These are phyloP conservation scores for Megaleporinus macrocephalus DNA, from an alignment of 2,113 vertebrate genomes.

Conservation along the genomic window DNA sequence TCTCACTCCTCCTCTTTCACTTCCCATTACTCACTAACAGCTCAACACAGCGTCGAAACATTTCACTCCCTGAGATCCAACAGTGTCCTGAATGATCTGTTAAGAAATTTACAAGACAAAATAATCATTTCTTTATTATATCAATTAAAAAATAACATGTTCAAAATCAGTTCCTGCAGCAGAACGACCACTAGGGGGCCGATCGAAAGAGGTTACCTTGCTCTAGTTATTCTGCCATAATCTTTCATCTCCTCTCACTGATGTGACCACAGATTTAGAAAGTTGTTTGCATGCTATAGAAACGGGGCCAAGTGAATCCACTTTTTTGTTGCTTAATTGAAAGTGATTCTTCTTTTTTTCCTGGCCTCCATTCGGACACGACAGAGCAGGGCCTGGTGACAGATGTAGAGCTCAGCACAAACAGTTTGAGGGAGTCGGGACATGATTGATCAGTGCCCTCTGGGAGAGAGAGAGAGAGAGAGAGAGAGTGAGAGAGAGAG, in stretches of 20 bases:
- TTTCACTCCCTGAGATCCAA: no score
- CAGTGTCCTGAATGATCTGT: no score
- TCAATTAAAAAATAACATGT: no score
- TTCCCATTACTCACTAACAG: no score
- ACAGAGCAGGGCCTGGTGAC: slow-evolving; percentile 86
- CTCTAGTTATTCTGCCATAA: slow-evolving; percentile 62
- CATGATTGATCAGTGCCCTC: slow-evolving; percentile 94
- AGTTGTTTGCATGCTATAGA: slow-evolving; percentile 98
- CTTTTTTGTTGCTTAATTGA: slow-evolving; percentile 93
- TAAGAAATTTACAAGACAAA: no score
- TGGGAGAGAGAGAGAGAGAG: slow-evolving; percentile 81
- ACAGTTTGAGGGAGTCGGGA: slow-evolving; percentile 95
- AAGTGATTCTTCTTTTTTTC: slow-evolving; percentile 87
- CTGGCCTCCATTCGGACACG: slow-evolving; percentile 76
- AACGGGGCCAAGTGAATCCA: slow-evolving; percentile 94
- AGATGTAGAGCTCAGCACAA: slow-evolving; percentile 91
- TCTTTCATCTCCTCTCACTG: slow-evolving; percentile 50
- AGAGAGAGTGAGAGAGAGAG: slow-evolving; percentile 49
- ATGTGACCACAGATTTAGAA: slow-evolving; percentile 76
- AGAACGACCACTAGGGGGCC: no score
- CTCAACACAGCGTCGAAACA: no score
- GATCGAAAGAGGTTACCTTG: background rate
- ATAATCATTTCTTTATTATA: no score
- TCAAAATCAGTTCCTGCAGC: no score
- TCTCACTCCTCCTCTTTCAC: no score